Percentiles rank a stretch among this genome's conserved stretches.
Evolutionary conservation across 2,113 vertebrate species (phyloP).

Genomic region (Bothrops jararaca): DNA sequence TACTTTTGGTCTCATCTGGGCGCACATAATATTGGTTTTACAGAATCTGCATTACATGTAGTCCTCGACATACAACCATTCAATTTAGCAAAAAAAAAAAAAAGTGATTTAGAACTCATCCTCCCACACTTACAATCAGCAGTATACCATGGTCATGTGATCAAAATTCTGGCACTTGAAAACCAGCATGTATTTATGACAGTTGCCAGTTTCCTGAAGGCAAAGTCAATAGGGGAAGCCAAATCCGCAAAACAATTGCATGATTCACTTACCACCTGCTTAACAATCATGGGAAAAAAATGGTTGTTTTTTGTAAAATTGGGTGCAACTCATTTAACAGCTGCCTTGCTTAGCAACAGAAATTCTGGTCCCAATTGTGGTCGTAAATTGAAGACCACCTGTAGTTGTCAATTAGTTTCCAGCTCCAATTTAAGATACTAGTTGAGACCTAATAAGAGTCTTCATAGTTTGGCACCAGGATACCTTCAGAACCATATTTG

Average conservation of each 20-base stretch:
- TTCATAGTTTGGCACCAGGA: not conserved
- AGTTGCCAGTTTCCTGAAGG: not conserved
- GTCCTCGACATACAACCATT: not conserved
- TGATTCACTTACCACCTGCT: not conserved
- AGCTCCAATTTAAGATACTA: not conserved
- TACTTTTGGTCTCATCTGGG: not conserved
- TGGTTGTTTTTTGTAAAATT: not conserved
- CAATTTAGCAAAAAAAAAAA: not conserved
- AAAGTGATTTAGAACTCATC: not conserved
- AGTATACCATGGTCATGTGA: not conserved
- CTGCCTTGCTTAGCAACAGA: not conserved
- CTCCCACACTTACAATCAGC: not conserved
- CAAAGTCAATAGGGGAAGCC: not conserved
- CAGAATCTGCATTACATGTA: not conserved
- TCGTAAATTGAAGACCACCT: not conserved
- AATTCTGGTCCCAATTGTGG: not conserved
- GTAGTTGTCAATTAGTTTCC: not conserved
- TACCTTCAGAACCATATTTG: not conserved
- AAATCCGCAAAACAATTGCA: not conserved
- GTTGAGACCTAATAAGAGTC: not conserved
- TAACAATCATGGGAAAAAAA: not conserved
- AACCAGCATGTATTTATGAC: not conserved
- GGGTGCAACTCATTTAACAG: not conserved
- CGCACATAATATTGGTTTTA: not conserved
- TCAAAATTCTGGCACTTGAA: not conserved